Evolutionary conservation across 2,888 invertebrate species (phyloP), one percentile per base, ranked within the genome.

Genomic region (Spodoptera picta): DNA sequence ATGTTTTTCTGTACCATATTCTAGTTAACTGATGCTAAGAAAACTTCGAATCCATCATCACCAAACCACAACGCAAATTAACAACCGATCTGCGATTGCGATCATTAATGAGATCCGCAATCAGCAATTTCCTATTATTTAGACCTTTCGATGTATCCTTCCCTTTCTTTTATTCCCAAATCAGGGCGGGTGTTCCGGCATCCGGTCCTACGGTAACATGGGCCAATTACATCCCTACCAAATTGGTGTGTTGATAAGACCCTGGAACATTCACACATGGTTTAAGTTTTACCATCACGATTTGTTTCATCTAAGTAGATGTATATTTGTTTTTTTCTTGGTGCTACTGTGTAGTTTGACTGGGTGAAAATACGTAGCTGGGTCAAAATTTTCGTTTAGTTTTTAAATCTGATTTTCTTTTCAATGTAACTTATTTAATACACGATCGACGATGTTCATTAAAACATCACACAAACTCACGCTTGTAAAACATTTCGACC

Each of bases 171-270:
- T 59, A 59, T 54, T 59, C 50, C 23, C 9, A 50, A 69, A 66
- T 69, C 54, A 54, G 54, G 31, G 23, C 43, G 24, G 44, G 54
- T 50, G 53, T 54, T 66, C 44, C 60, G 52, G 14, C 12, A 44
- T 66, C 69, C 53, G 44, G 50, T 12, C 42, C 44, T 43, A 42
- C 19, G 54, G 47, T 65, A 65, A 57, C 57, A 52, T 45, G 31
- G 46, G 45, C 58, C 43, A 65, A 72, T 57, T 68, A 65, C 45
- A 58, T 27, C 52, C 43, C 48, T 54, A 43, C 10, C 14, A 47
- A 71, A 67, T 71, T 64, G 51, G n/a, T 49, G 23, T 58, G 27
- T 64, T 64, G 66, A 70, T 67, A 53, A 45, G 12, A 5, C 12
- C 9, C 5, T 11, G 4, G 3, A 7, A 10, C 9, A 70, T 70